A percentile compares a stretch with the other conserved stretches of the same genome.
Conservation (phyloP, 2,113 vertebrate species). For the Chlamydotis undulata region DNA sequence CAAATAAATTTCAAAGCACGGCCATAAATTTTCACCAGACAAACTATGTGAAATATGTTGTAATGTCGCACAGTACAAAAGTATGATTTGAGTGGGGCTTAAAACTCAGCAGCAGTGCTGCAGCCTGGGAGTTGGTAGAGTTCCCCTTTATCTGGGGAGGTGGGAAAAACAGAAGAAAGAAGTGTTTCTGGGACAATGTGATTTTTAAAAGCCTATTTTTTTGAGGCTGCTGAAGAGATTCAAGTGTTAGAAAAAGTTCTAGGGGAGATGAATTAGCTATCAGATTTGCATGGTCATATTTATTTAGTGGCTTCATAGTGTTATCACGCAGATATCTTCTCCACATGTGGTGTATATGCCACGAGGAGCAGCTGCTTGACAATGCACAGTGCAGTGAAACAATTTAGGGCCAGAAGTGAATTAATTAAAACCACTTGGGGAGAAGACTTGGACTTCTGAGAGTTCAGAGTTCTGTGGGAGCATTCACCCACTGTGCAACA, state of each 20-base stretch:
- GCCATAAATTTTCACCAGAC: not conserved
- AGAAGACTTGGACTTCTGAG: not conserved
- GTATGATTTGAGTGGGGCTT: not conserved
- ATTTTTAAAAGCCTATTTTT: not conserved
- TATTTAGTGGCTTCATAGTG: not conserved
- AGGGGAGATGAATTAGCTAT: not conserved
- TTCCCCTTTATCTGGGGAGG: not conserved
- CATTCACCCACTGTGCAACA: not conserved
- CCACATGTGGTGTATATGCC: not conserved
- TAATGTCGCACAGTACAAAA: not conserved
- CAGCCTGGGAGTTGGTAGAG: not conserved
- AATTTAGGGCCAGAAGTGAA: conserved; percentile 9
- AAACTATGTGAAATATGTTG: not conserved
- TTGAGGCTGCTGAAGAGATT: not conserved
- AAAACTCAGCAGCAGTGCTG: not conserved
- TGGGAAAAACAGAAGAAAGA: not conserved
- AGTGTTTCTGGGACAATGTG: not conserved
- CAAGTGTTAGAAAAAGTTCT: not conserved
- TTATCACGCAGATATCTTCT: not conserved
- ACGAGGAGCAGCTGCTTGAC: not conserved
- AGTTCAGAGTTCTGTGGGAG: not conserved
- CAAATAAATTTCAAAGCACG: not conserved
- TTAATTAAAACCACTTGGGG: not conserved
- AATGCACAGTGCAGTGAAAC: not conserved
- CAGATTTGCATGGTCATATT: not conserved